phyloP scores from a whole-genome alignment of 2,888 invertebrate genomes.

The Tromatobia lineatoria region DNA sequence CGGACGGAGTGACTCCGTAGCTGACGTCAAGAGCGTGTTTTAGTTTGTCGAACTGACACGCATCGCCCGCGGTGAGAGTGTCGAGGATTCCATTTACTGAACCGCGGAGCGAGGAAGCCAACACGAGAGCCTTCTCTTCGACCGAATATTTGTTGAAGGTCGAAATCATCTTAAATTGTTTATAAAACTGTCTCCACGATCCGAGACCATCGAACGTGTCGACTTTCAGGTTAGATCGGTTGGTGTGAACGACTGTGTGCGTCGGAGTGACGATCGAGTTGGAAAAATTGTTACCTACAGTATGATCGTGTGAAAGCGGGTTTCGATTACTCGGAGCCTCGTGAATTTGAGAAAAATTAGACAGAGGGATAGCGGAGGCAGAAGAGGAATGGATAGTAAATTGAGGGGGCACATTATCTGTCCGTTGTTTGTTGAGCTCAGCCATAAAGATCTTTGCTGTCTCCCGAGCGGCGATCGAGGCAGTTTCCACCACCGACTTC shows the following conservation, averaged over 20 bases:
- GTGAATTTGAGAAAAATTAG: not conserved
- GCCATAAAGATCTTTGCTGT: not conserved
- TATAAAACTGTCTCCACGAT: constrained; percentile 10
- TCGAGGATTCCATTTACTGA: constrained; percentile 13
- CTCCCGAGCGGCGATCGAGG: too few species aligned
- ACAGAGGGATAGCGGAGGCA: not conserved
- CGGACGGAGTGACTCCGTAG: not conserved
- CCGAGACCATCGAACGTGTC: not conserved
- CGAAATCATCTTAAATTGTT: constrained; percentile 22
- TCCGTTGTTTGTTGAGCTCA: not conserved
- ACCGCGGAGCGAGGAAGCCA: not conserved
- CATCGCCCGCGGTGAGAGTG: not conserved
- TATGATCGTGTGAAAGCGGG: too few species aligned
- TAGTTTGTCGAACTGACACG: not conserved
- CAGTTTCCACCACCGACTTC: too few species aligned
- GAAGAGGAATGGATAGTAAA: not conserved
- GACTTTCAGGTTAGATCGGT: not conserved
- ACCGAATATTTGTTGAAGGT: constrained; percentile 7
- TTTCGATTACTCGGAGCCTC: too few species aligned
- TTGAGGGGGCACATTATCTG: not conserved
- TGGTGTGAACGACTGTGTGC: not conserved
- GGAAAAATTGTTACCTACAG: not conserved
- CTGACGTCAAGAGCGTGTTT: constrained; percentile 29
- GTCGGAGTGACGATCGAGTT: not conserved
- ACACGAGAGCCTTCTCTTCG: constrained; percentile 5